Conservation (phyloP, 1,140 invertebrate genomes). For the Zophobas morio region DNA sequence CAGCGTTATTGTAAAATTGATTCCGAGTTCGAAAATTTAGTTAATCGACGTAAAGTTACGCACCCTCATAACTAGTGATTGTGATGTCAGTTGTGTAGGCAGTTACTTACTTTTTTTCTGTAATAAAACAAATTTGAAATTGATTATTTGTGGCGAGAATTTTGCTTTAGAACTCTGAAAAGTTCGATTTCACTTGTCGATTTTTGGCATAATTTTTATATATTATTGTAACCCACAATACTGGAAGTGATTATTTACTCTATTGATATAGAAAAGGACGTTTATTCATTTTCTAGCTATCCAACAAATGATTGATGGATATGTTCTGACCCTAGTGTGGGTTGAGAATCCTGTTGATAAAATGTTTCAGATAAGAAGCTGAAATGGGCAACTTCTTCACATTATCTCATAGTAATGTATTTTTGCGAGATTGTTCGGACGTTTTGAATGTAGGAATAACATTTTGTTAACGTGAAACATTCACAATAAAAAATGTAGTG, state of each 20-base stretch:
- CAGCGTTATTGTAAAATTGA: no score
- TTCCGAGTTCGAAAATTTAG: no score
- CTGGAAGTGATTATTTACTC: not conserved
- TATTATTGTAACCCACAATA: not conserved
- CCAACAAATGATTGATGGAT: slow-evolving; percentile 45
- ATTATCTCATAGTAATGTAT: slow-evolving; percentile 3
- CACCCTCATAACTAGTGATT: no score
- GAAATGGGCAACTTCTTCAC: not conserved
- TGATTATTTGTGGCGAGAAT: no score
- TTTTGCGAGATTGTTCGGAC: not conserved
- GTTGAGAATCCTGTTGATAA: slow-evolving; percentile 44
- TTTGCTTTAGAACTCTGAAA: no score
- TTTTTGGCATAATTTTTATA: not conserved
- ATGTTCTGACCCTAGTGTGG: slow-evolving; percentile 15
- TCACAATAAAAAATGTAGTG: no score
- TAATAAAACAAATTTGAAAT: no score
- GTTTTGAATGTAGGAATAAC: not conserved
- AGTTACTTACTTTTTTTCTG: no score
- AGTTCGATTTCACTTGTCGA: not conserved
- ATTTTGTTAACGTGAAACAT: no score
- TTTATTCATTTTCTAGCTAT: slow-evolving; percentile 29
- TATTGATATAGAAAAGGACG: slow-evolving; percentile 19
- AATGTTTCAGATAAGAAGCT: slow-evolving; percentile 23
- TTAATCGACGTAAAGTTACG: no score
- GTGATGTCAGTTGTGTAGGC: no score